Percentiles rank a stretch among this genome's conserved stretches.
phyloP scores from a whole-genome alignment of 2,797 vertebrate genomes.

The Apogon talboti region DNA sequence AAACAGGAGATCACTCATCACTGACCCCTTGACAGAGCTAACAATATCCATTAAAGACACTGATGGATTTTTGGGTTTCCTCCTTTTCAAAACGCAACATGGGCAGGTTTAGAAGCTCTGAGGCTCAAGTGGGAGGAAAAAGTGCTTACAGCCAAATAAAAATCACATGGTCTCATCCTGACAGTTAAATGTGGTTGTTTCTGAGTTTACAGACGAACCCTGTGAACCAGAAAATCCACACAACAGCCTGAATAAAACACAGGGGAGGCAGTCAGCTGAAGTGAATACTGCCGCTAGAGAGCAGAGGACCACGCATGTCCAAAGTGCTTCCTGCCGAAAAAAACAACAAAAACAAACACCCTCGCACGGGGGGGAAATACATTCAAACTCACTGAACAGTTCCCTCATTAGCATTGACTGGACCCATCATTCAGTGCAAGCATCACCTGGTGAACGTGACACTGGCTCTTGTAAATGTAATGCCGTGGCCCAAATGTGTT shows the following conservation, averaged over 20 bases:
- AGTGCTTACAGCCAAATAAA: slow-evolving; percentile 63
- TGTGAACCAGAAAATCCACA: slow-evolving; percentile 4
- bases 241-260: background rate
- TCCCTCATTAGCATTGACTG: slow-evolving; percentile 1
- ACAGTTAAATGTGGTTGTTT: background rate
- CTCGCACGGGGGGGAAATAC: slow-evolving; percentile 45
- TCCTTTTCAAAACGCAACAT: background rate
- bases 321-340: slow-evolving; percentile 67
- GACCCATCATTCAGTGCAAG: slow-evolving; percentile 11
- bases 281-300: slow-evolving; percentile 52
- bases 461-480: background rate
- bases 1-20: slow-evolving; percentile 6
- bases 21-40: background rate
- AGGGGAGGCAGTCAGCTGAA: slow-evolving; percentile 5
- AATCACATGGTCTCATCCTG: slow-evolving; percentile 10
- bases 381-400: slow-evolving; percentile 62
- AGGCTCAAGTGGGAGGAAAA: slow-evolving; percentile 37
- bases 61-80: slow-evolving; percentile 7
- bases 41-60: background rate
- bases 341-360: background rate
- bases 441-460: background rate
- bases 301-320: slow-evolving; percentile 41
- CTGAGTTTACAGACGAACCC: background rate
- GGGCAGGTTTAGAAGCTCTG: slow-evolving; percentile 6
- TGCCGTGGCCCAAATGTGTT: slow-evolving; percentile 3